Evolutionary conservation across 1,140 invertebrate genomes (phyloP).

Genomic region (Pseudomyrmex flavicornis): DNA sequence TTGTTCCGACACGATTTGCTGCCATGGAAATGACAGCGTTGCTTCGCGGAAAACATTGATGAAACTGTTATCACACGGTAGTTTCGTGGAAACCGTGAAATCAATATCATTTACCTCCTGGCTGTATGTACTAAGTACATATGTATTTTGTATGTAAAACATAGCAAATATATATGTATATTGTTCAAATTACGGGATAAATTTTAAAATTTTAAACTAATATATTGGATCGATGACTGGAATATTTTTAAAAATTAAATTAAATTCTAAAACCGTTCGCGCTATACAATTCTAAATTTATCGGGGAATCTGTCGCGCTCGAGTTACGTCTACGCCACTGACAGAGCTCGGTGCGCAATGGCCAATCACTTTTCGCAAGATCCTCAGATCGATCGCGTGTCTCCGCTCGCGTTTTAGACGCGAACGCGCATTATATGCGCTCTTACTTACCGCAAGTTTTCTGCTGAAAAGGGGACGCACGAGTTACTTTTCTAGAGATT

Average conservation of each 20-base stretch:
- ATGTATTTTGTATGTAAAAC: no score
- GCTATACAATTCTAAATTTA: not conserved
- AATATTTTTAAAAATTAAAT: no score
- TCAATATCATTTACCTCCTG: not conserved
- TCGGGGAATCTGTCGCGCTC: not conserved
- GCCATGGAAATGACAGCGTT: not conserved
- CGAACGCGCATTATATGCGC: not conserved
- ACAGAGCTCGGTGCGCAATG: conserved; percentile 27
- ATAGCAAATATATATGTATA: not conserved
- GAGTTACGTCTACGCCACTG: conserved; percentile 27
- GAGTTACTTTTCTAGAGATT: conserved; percentile 19
- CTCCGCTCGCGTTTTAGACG: conserved; percentile 20
- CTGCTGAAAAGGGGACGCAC: not conserved
- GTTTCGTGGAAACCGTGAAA: not conserved
- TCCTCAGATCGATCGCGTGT: conserved; percentile 33
- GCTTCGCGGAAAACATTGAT: not conserved
- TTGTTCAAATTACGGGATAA: not conserved
- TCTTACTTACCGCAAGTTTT: conserved; percentile 2
- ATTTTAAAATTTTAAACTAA: no score
- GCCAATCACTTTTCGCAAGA: conserved; percentile 43
- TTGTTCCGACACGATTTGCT: not conserved
- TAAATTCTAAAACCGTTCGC: not conserved
- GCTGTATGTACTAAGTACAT: no score
- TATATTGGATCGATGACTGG: no score
- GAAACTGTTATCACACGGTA: not conserved